A percentile compares a stretch with the other conserved stretches of the same genome.
These are phyloP conservation scores for Harpagifer antarcticus DNA, from an alignment of 2,797 vertebrate genomes.

Conservation along the genomic window DNA sequence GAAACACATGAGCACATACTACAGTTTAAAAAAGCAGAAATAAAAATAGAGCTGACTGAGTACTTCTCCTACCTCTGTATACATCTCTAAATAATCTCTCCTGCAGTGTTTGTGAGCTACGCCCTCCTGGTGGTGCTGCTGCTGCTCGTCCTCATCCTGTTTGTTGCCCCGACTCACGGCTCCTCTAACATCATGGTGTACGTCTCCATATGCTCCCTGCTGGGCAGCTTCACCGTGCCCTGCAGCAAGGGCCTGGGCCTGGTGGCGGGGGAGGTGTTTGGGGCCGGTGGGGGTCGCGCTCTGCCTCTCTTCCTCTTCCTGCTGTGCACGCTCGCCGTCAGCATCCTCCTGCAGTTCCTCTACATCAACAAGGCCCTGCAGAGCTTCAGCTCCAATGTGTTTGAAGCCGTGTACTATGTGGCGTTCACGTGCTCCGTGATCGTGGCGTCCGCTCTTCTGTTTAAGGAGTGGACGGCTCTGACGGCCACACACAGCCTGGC, in stretches of 20 bases:
- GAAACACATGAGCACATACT: too few relatives aligned
- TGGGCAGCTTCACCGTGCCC: slow-evolving; percentile 97
- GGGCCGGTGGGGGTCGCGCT: slow-evolving; percentile 83
- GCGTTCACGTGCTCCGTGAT: slow-evolving; percentile 93
- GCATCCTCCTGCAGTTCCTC: slow-evolving; percentile 94
- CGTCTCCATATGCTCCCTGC: slow-evolving; percentile 94
- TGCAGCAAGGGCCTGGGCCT: slow-evolving; percentile 96
- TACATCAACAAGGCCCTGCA: slow-evolving; percentile 97
- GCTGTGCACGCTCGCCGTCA: slow-evolving; percentile 88
- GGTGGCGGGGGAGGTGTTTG: slow-evolving; percentile 89
- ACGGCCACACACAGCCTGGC: slow-evolving; percentile 89
- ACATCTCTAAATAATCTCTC: slow-evolving; percentile 4
- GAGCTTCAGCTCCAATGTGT: slow-evolving; percentile 92
- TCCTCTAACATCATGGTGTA: slow-evolving; percentile 97
- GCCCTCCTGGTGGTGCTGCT: slow-evolving; percentile 88
- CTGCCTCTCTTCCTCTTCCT: slow-evolving; percentile 89
- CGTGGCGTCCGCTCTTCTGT: slow-evolving; percentile 93
- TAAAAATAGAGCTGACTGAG: too few relatives aligned
- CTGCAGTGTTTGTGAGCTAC: slow-evolving; percentile 92
- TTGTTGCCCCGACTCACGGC: slow-evolving; percentile 91
- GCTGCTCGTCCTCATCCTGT: slow-evolving; percentile 90
- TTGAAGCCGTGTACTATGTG: slow-evolving; percentile 96
- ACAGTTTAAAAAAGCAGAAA: too few relatives aligned
- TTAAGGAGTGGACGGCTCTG: slow-evolving; percentile 93
- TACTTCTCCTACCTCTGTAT: too few relatives aligned